Conservation (phyloP, 2,113 vertebrate genomes). For the Eurypyga helias region DNA sequence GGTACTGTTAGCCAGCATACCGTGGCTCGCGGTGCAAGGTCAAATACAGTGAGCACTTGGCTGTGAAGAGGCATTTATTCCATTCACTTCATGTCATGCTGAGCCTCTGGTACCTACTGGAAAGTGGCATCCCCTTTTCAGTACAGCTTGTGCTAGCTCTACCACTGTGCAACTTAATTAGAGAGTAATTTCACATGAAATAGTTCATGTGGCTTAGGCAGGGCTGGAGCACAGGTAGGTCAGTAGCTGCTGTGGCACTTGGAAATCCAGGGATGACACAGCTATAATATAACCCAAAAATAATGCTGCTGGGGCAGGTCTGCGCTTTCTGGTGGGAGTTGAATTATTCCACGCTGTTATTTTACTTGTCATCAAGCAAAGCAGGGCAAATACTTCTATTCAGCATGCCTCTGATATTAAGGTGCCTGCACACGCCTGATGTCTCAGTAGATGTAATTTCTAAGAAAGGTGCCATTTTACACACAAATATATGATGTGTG, state of each 20-base stretch:
- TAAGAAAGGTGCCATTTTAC: background rate
- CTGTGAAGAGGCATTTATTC: conserved; percentile 43
- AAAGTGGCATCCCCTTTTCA: conserved; percentile 23
- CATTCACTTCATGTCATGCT: background rate
- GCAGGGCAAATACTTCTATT: background rate
- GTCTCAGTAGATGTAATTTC: background rate
- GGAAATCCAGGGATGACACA: background rate
- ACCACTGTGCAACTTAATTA: conserved; percentile 59
- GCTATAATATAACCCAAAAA: background rate
- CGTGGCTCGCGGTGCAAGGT: conserved; percentile 15
- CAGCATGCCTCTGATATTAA: background rate
- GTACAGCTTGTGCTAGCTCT: conserved; percentile 22
- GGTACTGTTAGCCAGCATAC: background rate
- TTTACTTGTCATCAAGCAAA: background rate
- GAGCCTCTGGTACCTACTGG: conserved; percentile 24
- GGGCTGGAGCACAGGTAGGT: conserved; percentile 10
- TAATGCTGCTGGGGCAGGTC: background rate
- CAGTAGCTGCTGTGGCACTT: background rate
- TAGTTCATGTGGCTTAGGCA: background rate
- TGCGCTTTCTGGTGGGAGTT: background rate
- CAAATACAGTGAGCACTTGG: background rate
- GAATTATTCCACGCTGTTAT: background rate
- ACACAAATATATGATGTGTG: background rate
- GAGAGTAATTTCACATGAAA: conserved; percentile 58
- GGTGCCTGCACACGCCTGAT: background rate